Base-by-base conservation (phyloP, 2,888 invertebrate genomes). In the Philereme vetulata region DNA sequence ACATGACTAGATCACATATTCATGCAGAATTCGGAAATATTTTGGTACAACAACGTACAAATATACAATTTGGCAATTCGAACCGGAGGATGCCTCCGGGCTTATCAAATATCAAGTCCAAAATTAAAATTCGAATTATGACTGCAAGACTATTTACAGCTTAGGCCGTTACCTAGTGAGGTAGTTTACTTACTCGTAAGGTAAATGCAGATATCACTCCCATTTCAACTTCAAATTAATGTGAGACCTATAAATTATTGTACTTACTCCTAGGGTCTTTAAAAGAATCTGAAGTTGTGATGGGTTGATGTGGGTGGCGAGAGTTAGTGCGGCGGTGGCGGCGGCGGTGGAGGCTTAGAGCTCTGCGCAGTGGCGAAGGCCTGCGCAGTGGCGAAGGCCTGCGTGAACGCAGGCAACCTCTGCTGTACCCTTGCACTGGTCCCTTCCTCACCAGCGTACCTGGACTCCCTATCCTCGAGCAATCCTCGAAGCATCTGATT, bases 11-110 rank as follows among this genome's bases (percentile, higher is more conserved):
- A 92, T 91, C 85, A 88, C 84, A 89, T 91, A 86, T 90, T 90
- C 92, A 92, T 92, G 92, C 84, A 92, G 90, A 89, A 89, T 92
- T 92, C 92, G 91, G 92, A 92, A 91, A 84, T 75, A 88, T 87
- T 91, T 90, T 90, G 90, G 90, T 90, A 90, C 86, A 89, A 84
- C 80, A 77, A 86, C 83, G 69, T 85, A 87, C 85, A 82, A 84
- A 84, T 83, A 85, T 83, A 89, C 84, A 87, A 88, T 90, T 90
- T 90, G 90, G 90, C 90, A 88, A 89, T 84, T 80, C 78, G 74
- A 79, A 77, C 76, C 61, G 64, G 76, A 76, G 80, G 76, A 69
- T 48, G 57, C 78, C 81, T 77, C 74, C 75, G 69, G 72, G 76
- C 74, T 76, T 81, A 68, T 79, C 79, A 76, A 80, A 75, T 72